Conservation (phyloP, 1,140 invertebrate genomes). For the Bombus polaris region DNA sequence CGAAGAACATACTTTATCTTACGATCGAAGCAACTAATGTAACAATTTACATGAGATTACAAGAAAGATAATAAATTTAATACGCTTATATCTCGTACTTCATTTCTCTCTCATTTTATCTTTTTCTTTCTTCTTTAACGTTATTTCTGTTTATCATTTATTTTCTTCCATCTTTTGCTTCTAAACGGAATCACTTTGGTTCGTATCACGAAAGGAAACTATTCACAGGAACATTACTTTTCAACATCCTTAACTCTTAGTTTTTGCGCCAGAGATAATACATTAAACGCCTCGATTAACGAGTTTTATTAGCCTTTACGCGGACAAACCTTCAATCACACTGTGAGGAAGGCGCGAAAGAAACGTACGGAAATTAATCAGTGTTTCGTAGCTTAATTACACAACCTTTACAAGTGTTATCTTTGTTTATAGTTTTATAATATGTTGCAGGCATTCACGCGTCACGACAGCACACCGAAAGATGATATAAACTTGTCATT, state of each 20-base stretch:
- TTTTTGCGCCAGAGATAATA: slow-evolving; percentile 22
- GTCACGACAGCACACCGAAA: slow-evolving; percentile 71
- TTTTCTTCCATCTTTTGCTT: not conserved
- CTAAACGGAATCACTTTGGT: slow-evolving; percentile 61
- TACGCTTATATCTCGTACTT: not conserved
- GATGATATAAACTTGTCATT: slow-evolving; percentile 74
- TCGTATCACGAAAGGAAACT: slow-evolving; percentile 66
- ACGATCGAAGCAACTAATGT: slow-evolving; percentile 35
- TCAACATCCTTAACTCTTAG: slow-evolving; percentile 43
- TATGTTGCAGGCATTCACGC: slow-evolving; percentile 72
- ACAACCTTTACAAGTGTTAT: slow-evolving; percentile 65
- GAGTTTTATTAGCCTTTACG: slow-evolving; percentile 36
- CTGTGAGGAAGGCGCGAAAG: slow-evolving; percentile 25
- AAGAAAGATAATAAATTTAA: slow-evolving; percentile 30
- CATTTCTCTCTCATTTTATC: not conserved
- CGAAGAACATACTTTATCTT: slow-evolving; percentile 20
- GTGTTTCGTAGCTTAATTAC: slow-evolving; percentile 42
- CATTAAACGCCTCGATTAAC: slow-evolving; percentile 20
- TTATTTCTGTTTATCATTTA: slow-evolving; percentile 3
- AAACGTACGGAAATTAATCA: slow-evolving; percentile 38
- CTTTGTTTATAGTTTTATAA: slow-evolving; percentile 47
- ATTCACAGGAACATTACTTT: slow-evolving; percentile 67
- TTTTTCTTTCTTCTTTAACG: not conserved
- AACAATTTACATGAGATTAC: slow-evolving; percentile 20
- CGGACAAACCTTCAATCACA: slow-evolving; percentile 34